Evolutionary conservation across 2,113 vertebrate species (phyloP).

Genomic region (Alligator sinensis): DNA sequence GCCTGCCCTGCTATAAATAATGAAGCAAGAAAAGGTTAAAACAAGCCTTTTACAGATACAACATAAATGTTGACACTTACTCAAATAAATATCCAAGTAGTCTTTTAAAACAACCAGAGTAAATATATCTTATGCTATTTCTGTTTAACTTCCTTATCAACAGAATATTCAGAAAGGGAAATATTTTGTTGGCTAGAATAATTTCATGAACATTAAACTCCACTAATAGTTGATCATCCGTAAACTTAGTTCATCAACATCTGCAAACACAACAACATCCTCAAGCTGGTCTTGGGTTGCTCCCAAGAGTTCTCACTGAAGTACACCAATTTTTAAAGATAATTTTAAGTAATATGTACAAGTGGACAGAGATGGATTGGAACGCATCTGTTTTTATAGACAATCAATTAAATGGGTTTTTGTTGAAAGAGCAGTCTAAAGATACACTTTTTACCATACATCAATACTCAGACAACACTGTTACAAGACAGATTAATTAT

Average conservation of each 20-base stretch:
- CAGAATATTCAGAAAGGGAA: background rate
- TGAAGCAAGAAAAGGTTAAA: background rate
- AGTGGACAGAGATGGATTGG: conserved; percentile 44
- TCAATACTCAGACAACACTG: conserved; percentile 1
- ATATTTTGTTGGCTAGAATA: background rate
- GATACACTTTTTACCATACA: conserved; percentile 14
- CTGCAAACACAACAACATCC: background rate
- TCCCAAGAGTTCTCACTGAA: conserved; percentile 27
- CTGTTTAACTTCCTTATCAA: conserved; percentile 69
- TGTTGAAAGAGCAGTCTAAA: conserved; percentile 3
- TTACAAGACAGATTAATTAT: conserved; percentile 35
- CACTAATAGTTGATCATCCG: conserved; percentile 7
- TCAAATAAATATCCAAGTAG: conserved; percentile 79
- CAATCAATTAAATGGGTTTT: conserved; percentile 58
- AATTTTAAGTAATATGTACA: conserved; percentile 45
- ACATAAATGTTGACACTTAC: conserved; percentile 62
- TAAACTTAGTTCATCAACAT: background rate
- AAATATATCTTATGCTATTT: conserved; percentile 80
- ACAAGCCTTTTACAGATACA: background rate
- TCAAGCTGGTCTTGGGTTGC: conserved; percentile 25
- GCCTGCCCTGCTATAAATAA: background rate
- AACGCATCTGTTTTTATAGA: conserved; percentile 51
- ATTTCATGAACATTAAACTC: conserved; percentile 25
- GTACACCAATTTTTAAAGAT: conserved; percentile 14
- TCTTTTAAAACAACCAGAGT: conserved; percentile 82